Evolutionary conservation across 2,888 invertebrate species (phyloP).

Genomic region (Pseudanteris insignis): DNA sequence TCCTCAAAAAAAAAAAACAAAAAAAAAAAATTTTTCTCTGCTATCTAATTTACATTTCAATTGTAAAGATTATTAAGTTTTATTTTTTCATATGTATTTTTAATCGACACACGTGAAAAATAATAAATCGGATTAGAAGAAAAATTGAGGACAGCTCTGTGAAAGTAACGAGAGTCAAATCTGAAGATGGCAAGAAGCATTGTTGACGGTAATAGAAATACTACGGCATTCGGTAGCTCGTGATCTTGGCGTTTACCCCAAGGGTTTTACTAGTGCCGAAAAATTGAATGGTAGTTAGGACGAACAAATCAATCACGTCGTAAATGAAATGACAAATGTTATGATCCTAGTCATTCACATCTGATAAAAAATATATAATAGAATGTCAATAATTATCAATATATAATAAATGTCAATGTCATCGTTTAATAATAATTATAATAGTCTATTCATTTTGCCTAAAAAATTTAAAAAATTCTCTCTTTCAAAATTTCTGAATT

Average conservation of each 20-base stretch:
- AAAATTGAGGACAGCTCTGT: constrained; percentile 15
- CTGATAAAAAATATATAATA: too few relatives aligned
- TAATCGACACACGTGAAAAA: constrained; percentile 5
- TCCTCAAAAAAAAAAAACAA: too few relatives aligned
- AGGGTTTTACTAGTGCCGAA: constrained; percentile 13
- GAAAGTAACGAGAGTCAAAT: constrained; percentile 13
- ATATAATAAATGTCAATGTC: too few relatives aligned
- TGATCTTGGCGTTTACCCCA: constrained; percentile 20
- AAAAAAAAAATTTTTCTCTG: too few relatives aligned
- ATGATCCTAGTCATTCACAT: constrained; percentile 3
- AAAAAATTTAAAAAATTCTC: too few relatives aligned
- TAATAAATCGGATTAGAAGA: constrained; percentile 20
- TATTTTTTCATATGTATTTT: too few relatives aligned
- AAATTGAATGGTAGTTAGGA: constrained; percentile 25
- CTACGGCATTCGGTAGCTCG: constrained; percentile 13
- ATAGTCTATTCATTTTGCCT: too few relatives aligned
- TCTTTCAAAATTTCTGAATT: too few relatives aligned
- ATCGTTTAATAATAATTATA: too few relatives aligned
- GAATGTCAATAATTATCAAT: too few relatives aligned
- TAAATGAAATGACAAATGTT: constrained; percentile 3
- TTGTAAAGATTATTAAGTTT: too few relatives aligned
- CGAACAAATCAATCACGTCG: constrained; percentile 32
- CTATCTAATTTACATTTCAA: too few relatives aligned
- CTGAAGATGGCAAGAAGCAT: constrained; percentile 10
- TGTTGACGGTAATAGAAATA: constrained; percentile 13